phyloP scores from a whole-genome alignment of 2,113 vertebrate species.

The Bubo scandiacus region DNA sequence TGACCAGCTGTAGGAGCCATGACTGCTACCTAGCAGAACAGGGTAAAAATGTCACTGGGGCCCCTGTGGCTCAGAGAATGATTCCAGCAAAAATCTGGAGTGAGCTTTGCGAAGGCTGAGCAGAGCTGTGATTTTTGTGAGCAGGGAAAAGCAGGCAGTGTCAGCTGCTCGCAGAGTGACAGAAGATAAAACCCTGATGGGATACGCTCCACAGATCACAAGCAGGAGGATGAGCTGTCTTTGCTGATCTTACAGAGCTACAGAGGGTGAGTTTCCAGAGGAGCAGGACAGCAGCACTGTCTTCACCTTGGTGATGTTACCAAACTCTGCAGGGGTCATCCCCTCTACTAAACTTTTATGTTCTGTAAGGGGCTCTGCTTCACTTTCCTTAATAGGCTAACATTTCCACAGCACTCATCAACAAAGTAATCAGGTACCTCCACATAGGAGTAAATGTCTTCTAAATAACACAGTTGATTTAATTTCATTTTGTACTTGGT shows the following conservation, averaged over 20 bases:
- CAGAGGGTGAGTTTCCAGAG: not conserved
- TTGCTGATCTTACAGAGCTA: not conserved
- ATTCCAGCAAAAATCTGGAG: not conserved
- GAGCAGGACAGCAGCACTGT: not conserved
- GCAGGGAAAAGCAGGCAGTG: not conserved
- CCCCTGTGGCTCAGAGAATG: not conserved
- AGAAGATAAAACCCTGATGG: not conserved
- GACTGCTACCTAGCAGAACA: not conserved
- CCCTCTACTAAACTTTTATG: not conserved
- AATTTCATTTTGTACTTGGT: not conserved
- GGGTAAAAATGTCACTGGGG: not conserved
- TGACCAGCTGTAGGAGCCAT: fast-evolving
- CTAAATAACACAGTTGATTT: not conserved
- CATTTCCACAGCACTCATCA: not conserved
- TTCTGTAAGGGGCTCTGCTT: not conserved
- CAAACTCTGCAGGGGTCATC: not conserved
- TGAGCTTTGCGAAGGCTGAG: not conserved
- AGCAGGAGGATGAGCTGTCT: not conserved
- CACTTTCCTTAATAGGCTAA: not conserved
- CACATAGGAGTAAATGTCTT: not conserved
- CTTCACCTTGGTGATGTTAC: not conserved
- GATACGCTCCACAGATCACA: not conserved
- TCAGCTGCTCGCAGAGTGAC: not conserved
- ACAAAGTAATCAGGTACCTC: not conserved
- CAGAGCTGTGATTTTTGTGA: not conserved